A percentile compares a stretch with the other conserved stretches of the same genome.
Evolutionary conservation across 2,113 vertebrate genomes (phyloP).

Genomic region (Proterorhinus semilunaris): DNA sequence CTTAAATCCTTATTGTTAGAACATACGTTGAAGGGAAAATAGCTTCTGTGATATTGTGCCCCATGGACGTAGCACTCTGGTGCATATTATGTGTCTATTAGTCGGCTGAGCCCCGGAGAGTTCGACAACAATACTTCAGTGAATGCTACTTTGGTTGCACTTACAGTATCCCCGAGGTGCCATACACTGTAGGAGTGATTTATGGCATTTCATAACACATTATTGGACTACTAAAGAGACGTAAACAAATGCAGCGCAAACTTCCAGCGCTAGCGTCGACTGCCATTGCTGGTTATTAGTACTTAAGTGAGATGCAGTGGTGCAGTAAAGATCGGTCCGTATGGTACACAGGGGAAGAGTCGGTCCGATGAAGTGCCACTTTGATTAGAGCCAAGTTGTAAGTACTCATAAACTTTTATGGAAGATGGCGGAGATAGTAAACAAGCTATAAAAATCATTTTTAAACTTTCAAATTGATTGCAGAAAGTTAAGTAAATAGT

Average conservation of each 20-base stretch:
- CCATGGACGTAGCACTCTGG: background rate
- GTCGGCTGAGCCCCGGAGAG: background rate
- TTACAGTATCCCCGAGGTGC: background rate
- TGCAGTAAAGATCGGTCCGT: background rate
- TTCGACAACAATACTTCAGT: background rate
- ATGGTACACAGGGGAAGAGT: background rate
- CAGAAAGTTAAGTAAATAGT: background rate
- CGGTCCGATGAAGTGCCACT: background rate
- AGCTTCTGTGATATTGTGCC: background rate
- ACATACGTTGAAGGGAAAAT: background rate
- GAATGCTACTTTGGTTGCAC: background rate
- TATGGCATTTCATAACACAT: constrained; percentile 2
- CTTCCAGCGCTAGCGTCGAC: background rate
- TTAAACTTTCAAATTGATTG: background rate
- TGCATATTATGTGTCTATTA: constrained; percentile 2
- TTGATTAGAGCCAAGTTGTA: constrained; percentile 3
- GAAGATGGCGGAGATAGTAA: background rate
- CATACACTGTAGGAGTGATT: constrained; percentile 8
- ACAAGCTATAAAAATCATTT: background rate
- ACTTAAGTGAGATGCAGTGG: background rate
- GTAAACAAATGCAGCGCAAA: background rate
- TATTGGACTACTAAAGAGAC: constrained; percentile 1
- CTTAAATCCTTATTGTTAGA: background rate
- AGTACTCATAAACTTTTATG: constrained; percentile 4
- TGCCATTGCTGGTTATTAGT: background rate